These are phyloP conservation scores for Nycteola revayana DNA, from an alignment of 2,888 invertebrate genomes.

Conservation along the genomic window DNA sequence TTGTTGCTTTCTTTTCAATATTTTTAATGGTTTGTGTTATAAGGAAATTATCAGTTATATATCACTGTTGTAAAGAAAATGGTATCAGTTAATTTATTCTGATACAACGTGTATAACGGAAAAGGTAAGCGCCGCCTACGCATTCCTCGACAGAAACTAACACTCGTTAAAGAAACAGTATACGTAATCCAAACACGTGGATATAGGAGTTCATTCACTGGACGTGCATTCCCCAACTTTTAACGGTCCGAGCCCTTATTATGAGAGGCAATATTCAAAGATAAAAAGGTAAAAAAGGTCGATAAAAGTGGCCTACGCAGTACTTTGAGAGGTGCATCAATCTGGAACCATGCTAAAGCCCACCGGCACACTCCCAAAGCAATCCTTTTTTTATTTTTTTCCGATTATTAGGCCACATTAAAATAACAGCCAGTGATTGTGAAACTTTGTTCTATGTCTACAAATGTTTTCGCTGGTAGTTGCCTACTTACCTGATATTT, in stretches of 20 bases:
- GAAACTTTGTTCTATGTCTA: conserved; percentile 40
- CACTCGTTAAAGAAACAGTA: conserved; percentile 34
- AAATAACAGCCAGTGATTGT: conserved; percentile 60
- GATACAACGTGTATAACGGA: conserved; percentile 7
- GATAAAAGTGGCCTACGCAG: conserved; percentile 53
- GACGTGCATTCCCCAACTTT: conserved; percentile 48
- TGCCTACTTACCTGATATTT: too few relatives aligned
- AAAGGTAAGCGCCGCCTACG: conserved; percentile 1
- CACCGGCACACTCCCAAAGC: conserved; percentile 64
- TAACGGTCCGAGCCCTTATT: conserved; percentile 69
- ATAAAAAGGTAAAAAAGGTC: conserved; percentile 64
- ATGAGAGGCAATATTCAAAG: conserved; percentile 71
- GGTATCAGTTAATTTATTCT: too few relatives aligned
- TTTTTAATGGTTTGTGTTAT: too few relatives aligned
- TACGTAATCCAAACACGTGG: conserved; percentile 46
- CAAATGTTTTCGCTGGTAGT: neutral
- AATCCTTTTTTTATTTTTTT: conserved; percentile 60
- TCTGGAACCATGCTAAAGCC: conserved; percentile 74
- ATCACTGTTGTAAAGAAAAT: too few relatives aligned
- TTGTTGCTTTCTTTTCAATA: too few relatives aligned
- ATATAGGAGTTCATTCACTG: conserved; percentile 61
- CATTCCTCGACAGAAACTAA: conserved; percentile 29
- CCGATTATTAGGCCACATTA: conserved; percentile 79
- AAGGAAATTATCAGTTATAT: too few relatives aligned
- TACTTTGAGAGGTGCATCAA: conserved; percentile 60